A percentile compares a stretch with the other conserved stretches of the same genome.
phyloP scores from a whole-genome alignment of 2,113 vertebrate species.

The Leptodactylus fuscus region DNA sequence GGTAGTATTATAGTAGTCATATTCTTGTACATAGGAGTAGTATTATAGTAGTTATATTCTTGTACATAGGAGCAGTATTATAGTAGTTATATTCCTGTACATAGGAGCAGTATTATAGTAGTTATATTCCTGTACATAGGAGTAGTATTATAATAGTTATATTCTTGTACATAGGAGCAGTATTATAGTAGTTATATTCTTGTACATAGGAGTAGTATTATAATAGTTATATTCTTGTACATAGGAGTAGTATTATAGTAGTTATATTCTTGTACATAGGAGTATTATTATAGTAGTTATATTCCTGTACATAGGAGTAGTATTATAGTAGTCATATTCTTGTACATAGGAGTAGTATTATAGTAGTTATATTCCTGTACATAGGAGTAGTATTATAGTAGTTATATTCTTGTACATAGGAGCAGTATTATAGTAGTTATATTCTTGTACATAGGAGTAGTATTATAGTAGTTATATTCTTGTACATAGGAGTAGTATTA shows the following conservation, averaged over 20 bases:
- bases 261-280: background rate
- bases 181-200: background rate
- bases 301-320: slow-evolving; percentile 3
- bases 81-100: no score
- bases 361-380: no score
- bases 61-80: background rate
- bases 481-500: background rate
- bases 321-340: background rate
- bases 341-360: background rate
- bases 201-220: background rate
- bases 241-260: background rate
- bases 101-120: slow-evolving; percentile 7
- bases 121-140: slow-evolving; percentile 7
- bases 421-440: background rate
- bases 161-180: slow-evolving; percentile 1
- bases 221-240: no score
- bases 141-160: background rate
- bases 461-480: slow-evolving; percentile 6
- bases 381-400: no score
- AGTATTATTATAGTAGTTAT: background rate
- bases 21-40: background rate
- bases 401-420: background rate
- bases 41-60: background rate
- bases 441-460: background rate
- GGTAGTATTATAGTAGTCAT: background rate